These are phyloP conservation scores for Drosophila histrio DNA, from an alignment of 2,888 invertebrate species.

Conservation along the genomic window DNA sequence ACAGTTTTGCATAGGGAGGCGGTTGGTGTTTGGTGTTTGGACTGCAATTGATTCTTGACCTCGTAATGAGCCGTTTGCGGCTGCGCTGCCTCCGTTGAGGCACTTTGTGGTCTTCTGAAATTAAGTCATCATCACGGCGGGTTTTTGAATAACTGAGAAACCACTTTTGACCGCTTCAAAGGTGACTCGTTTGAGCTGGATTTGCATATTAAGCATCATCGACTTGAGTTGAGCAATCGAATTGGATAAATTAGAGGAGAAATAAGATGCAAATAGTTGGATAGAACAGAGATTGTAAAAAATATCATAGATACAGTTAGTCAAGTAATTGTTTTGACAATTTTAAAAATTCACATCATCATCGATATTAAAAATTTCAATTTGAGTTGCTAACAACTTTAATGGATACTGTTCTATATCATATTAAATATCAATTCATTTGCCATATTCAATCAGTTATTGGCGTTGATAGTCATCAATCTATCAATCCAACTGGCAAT, in stretches of 20 bases:
- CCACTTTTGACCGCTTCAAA: slow-evolving; percentile 15
- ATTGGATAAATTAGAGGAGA: neutral
- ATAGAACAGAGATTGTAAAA: too few species aligned
- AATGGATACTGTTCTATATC: too few species aligned
- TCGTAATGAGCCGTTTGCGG: slow-evolving; percentile 64
- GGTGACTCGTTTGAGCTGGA: slow-evolving; percentile 20
- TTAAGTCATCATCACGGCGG: slow-evolving; percentile 65
- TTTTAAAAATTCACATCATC: too few species aligned
- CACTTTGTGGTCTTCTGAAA: slow-evolving; percentile 56
- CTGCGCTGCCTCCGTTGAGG: slow-evolving; percentile 41
- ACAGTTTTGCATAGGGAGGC: slow-evolving; percentile 66
- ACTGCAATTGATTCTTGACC: slow-evolving; percentile 73
- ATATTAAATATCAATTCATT: slow-evolving; percentile 23
- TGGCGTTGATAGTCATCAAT: slow-evolving; percentile 31
- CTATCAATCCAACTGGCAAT: slow-evolving; percentile 56
- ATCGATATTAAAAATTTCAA: too few species aligned
- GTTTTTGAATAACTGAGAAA: slow-evolving; percentile 5
- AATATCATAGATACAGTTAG: too few species aligned
- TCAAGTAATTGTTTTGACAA: too few species aligned
- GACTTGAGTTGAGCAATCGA: neutral
- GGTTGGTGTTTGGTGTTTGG: slow-evolving; percentile 40
- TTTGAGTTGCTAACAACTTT: too few species aligned
- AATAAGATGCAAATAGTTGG: too few species aligned
- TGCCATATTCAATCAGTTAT: slow-evolving; percentile 17
- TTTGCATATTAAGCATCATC: slow-evolving; percentile 23